Evolutionary conservation across 2,888 invertebrate species (phyloP).

Genomic region (Glaucopsyche alexis): DNA sequence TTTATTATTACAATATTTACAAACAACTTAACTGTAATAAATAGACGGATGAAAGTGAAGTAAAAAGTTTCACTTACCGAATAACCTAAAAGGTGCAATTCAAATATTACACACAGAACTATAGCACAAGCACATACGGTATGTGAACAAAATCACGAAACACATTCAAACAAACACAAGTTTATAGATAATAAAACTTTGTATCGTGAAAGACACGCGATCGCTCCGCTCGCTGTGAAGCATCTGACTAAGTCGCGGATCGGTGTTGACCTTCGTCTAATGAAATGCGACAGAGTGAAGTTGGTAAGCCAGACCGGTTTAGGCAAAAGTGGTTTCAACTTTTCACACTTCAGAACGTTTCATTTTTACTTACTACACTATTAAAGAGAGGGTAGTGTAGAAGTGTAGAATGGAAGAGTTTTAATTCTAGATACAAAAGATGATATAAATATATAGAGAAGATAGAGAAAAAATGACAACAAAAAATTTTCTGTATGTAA

Average conservation of each 20-base stretch:
- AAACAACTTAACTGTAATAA: background rate
- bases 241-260: slow-evolving; percentile 51
- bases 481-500: too few relatives aligned
- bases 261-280: slow-evolving; percentile 67
- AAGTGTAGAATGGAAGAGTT: background rate
- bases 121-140: slow-evolving; percentile 49
- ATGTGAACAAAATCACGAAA: slow-evolving; percentile 41
- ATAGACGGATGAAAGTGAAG: background rate
- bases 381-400: background rate
- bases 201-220: slow-evolving; percentile 46
- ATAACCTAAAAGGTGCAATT: slow-evolving; percentile 50
- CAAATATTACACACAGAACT: slow-evolving; percentile 49
- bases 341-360: slow-evolving; percentile 50
- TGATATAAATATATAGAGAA: background rate
- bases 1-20: background rate
- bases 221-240: slow-evolving; percentile 43
- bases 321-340: slow-evolving; percentile 67
- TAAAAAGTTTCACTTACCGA: slow-evolving; percentile 44
- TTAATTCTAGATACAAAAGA: too few relatives aligned
- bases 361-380: slow-evolving; percentile 34
- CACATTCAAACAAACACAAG: slow-evolving; percentile 37
- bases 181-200: slow-evolving; percentile 39
- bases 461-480: too few relatives aligned
- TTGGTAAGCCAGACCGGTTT: slow-evolving; percentile 65
- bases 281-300: slow-evolving; percentile 65